Evolutionary conservation across 2,888 invertebrate genomes (phyloP).

Genomic region (Ceriagrion tenellum): DNA sequence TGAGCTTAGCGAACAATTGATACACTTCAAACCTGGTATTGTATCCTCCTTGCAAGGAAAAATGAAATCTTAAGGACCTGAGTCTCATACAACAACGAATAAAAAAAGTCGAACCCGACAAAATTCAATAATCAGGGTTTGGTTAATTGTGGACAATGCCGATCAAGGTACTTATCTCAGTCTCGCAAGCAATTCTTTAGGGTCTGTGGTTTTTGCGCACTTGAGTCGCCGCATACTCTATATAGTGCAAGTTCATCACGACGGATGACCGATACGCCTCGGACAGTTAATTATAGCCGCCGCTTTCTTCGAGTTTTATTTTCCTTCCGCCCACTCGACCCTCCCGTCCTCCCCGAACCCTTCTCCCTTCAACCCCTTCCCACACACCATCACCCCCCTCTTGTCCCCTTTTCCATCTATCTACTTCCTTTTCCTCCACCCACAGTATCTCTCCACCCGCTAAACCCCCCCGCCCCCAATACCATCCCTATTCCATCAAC

Average conservation of each 20-base stretch:
- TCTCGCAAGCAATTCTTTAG: no score
- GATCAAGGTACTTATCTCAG: no score
- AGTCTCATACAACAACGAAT: no score
- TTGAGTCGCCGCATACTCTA: background rate
- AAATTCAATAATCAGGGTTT: no score
- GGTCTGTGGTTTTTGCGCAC: no score
- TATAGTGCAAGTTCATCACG: background rate
- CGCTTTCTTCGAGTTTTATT: background rate
- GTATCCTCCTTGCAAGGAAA: no score
- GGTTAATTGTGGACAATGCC: no score
- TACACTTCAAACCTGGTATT: no score
- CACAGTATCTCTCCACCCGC: background rate
- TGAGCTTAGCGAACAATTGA: no score
- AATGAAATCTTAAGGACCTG: no score
- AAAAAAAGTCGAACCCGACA: no score
- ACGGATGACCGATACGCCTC: background rate
- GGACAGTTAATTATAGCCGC: background rate
- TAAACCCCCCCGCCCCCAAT: background rate
- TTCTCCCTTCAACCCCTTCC: background rate
- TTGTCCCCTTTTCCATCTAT: background rate
- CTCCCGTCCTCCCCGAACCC: background rate
- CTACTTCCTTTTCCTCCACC: background rate
- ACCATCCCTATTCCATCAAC: conserved; percentile 29
- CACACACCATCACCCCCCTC: background rate
- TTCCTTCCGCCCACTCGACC: background rate